These are phyloP conservation scores for Passerculus sandwichensis DNA, from an alignment of 2,797 vertebrate genomes.

Conservation along the genomic window DNA sequence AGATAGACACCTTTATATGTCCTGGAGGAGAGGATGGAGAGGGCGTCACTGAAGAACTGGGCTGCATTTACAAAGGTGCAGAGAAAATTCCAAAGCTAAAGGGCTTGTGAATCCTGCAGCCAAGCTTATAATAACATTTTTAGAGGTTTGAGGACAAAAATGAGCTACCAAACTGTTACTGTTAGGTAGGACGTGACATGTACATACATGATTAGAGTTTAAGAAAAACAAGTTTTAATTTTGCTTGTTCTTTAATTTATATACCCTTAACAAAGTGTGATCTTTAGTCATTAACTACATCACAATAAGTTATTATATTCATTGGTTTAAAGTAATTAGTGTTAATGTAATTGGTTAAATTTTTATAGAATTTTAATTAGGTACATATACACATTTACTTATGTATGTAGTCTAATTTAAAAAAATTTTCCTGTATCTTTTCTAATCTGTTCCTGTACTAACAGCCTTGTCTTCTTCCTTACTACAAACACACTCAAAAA, in stretches of 20 bases:
- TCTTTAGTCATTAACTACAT: too few species aligned
- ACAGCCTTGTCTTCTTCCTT: background rate
- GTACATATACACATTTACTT: background rate
- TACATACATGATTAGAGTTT: too few species aligned
- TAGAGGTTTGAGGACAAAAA: background rate
- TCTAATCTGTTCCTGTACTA: background rate
- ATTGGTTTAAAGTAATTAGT: background rate
- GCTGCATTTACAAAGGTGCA: background rate
- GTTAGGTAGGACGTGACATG: too few species aligned
- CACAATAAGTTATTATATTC: too few species aligned
- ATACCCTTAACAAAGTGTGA: too few species aligned
- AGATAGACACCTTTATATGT: background rate
- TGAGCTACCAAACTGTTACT: background rate
- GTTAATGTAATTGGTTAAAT: background rate
- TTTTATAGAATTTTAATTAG: background rate
- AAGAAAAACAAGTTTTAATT: too few species aligned
- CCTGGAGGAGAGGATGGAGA: background rate
- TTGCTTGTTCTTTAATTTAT: too few species aligned
- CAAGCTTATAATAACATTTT: background rate
- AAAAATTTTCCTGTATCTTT: background rate
- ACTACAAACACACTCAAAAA: background rate
- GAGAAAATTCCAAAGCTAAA: background rate
- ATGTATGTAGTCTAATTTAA: background rate
- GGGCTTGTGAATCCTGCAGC: background rate
- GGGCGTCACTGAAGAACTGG: background rate